A percentile compares a stretch with the other conserved stretches of the same genome.
Evolutionary conservation across 2,797 vertebrate species (phyloP).

Genomic region (Heliangelus exortis): DNA sequence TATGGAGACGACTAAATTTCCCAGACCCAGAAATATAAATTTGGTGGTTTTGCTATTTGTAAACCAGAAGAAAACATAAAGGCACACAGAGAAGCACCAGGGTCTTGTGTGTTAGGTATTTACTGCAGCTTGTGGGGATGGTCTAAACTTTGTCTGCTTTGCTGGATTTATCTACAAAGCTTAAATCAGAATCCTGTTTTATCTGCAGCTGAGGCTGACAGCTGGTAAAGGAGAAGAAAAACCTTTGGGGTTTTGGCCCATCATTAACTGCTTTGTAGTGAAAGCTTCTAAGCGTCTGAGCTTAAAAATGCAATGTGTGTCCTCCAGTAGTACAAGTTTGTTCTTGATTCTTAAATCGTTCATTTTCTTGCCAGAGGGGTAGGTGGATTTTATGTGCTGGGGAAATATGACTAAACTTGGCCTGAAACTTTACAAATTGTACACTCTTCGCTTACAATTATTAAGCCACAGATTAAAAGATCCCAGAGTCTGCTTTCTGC

Average conservation of each 20-base stretch:
- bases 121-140: background rate
- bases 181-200: slow-evolving; percentile 21
- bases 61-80: background rate
- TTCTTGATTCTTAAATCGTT: slow-evolving; percentile 62
- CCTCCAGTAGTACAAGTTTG: slow-evolving; percentile 30
- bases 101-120: background rate
- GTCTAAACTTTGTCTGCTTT: background rate
- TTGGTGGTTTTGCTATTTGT: background rate
- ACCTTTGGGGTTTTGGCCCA: slow-evolving; percentile 58
- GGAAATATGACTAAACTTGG: slow-evolving; percentile 69
- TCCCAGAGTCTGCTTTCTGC: background rate
- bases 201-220: slow-evolving; percentile 46
- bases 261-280: slow-evolving; percentile 38
- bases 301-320: slow-evolving; percentile 7
- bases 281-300: slow-evolving; percentile 5
- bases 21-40: background rate
- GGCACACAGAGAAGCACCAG: background rate
- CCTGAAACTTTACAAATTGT: slow-evolving; percentile 50
- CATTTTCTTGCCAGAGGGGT: slow-evolving; percentile 63
- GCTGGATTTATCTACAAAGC: background rate
- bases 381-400: slow-evolving; percentile 56
- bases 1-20: background rate
- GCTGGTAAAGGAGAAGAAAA: slow-evolving; percentile 32
- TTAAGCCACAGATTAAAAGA: slow-evolving; percentile 43
- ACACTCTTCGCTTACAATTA: slow-evolving; percentile 52